These are phyloP conservation scores for Hedychridium roseum DNA, from an alignment of 2,888 invertebrate species.

Conservation along the genomic window DNA sequence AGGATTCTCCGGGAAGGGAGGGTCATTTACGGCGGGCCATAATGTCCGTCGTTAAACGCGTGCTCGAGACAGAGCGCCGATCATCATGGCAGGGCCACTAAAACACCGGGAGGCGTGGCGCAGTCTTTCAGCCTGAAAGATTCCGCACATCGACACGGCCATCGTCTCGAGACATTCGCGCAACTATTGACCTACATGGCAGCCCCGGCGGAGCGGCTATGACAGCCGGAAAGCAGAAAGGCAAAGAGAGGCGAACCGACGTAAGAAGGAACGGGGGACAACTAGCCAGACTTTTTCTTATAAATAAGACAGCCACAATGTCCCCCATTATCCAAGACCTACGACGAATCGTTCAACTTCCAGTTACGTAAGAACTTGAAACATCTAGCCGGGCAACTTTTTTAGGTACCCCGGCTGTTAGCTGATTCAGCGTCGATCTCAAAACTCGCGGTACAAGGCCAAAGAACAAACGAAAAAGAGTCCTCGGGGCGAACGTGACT, in stretches of 20 bases:
- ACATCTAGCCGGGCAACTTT: background rate
- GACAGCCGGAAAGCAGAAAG: conserved; percentile 1
- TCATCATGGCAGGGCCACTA: too few relatives aligned
- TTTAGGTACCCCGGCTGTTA: too few relatives aligned
- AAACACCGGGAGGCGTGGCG: too few relatives aligned
- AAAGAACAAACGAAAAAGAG: too few relatives aligned
- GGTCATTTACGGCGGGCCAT: too few relatives aligned
- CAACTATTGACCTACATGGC: conserved; percentile 38
- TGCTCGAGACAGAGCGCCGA: too few relatives aligned
- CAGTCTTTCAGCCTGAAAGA: conserved; percentile 19
- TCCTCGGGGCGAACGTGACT: too few relatives aligned
- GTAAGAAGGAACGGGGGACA: background rate
- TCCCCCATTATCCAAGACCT: conserved; percentile 23
- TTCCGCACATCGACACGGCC: conserved; percentile 21
- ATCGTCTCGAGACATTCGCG: conserved; percentile 26
- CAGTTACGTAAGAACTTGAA: background rate
- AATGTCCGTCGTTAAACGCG: too few relatives aligned
- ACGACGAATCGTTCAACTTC: conserved; percentile 2
- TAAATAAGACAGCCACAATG: conserved; percentile 26
- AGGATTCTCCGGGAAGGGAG: too few relatives aligned
- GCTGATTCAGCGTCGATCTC: too few relatives aligned
- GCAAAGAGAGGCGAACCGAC: conserved; percentile 2
- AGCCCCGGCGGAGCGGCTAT: conserved; percentile 4
- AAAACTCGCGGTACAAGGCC: too few relatives aligned
- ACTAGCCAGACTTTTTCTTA: conserved; percentile 21